phyloP scores from a whole-genome alignment of 2,797 vertebrate species.

The Ispidina lecontei region DNA sequence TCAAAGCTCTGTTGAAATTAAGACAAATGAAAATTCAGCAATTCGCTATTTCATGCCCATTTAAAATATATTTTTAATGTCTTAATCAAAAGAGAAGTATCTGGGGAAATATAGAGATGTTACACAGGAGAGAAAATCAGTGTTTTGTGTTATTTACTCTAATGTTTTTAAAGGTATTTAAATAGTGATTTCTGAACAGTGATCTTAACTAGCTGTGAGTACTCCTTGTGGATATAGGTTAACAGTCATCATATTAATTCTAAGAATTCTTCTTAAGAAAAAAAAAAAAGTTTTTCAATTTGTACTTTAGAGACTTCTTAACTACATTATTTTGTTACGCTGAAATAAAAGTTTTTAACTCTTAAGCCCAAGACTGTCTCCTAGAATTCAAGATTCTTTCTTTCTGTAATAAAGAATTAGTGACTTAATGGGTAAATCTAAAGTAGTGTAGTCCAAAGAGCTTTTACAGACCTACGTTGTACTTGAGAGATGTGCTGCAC shows the following conservation, averaged over 20 bases:
- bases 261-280: neutral
- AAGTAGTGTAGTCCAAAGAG: neutral
- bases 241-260: neutral
- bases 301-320: neutral
- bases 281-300: neutral
- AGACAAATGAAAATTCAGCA: slow-evolving; percentile 36
- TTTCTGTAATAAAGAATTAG: neutral
- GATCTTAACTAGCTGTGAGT: neutral
- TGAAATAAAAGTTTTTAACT: neutral
- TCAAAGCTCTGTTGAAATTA: slow-evolving; percentile 33
- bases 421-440: neutral
- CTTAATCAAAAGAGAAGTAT: neutral
- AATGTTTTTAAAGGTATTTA: neutral
- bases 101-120: neutral
- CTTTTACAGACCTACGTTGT: neutral
- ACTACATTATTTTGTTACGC: neutral
- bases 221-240: neutral
- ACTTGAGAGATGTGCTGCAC: neutral
- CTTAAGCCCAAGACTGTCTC: neutral
- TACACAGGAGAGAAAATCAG: neutral
- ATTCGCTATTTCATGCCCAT: neutral
- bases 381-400: neutral
- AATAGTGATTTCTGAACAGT: neutral
- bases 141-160: neutral
- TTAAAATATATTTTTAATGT: neutral